Percentiles rank a stretch among this genome's conserved stretches.
Evolutionary conservation across 2,797 vertebrate genomes (phyloP).

Genomic region (Fringilla coelebs): DNA sequence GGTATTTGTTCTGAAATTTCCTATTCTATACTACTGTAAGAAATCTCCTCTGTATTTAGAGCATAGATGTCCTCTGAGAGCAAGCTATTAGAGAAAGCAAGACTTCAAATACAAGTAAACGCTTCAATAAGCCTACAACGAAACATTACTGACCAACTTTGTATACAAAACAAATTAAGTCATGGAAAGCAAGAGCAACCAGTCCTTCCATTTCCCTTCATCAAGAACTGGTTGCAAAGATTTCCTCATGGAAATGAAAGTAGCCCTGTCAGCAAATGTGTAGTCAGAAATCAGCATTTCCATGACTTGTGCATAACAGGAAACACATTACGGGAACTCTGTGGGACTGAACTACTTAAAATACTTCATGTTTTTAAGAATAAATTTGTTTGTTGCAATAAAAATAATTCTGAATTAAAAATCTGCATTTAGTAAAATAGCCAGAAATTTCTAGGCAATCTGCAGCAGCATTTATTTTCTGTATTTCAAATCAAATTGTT

Average conservation of each 20-base stretch:
- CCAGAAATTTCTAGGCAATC: not conserved
- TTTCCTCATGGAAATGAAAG: slow-evolving; percentile 62
- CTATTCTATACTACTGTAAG: not conserved
- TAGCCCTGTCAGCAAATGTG: slow-evolving; percentile 49
- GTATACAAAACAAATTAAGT: not conserved
- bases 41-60: not conserved
- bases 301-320: slow-evolving; percentile 65
- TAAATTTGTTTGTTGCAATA: not conserved
- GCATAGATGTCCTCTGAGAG: not conserved
- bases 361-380: not conserved
- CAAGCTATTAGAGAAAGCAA: not conserved
- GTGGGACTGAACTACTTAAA: slow-evolving; percentile 15
- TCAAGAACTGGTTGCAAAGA: not conserved
- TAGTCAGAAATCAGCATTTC: slow-evolving; percentile 54
- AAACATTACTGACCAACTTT: not conserved
- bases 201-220: not conserved
- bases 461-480: not conserved
- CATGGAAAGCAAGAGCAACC: not conserved
- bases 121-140: not conserved
- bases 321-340: slow-evolving; percentile 68
- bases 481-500: not conserved
- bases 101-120: not conserved
- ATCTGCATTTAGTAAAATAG: not conserved
- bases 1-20: not conserved
- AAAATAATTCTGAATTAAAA: not conserved